Conservation (phyloP, 1,140 invertebrate genomes). For the Drosophila pachea region DNA sequence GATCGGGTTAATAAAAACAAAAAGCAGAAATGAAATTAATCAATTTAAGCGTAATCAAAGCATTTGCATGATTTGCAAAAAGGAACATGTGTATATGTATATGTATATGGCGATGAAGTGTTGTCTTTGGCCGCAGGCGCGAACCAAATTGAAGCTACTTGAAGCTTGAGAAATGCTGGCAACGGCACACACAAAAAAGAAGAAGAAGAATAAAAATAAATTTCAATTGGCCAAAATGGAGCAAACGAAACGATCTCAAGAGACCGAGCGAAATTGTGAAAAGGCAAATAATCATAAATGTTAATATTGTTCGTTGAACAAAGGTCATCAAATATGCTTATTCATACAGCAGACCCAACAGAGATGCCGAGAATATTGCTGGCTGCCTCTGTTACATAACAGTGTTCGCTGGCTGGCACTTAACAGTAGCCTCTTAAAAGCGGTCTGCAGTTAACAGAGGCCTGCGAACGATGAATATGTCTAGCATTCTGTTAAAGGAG, state of each 20-base stretch:
- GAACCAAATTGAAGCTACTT: conserved; percentile 49
- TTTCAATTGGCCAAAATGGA: conserved; percentile 16
- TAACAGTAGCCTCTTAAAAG: background rate
- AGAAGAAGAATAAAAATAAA: conserved; percentile 7
- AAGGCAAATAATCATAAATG: background rate
- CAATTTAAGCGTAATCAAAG: conserved; percentile 66
- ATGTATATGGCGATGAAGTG: conserved; percentile 41
- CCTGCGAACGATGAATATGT: too few relatives aligned
- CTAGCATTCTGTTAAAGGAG: too few relatives aligned
- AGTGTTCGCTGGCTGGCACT: background rate
- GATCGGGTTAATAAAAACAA: background rate
- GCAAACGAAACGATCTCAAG: conserved; percentile 6
- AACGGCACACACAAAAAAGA: conserved; percentile 18
- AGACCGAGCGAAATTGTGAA: conserved; percentile 2
- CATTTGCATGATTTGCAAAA: conserved; percentile 66
- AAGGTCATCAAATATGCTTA: background rate
- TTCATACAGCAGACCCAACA: too few relatives aligned
- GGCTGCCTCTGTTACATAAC: too few relatives aligned
- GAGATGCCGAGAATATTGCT: too few relatives aligned
- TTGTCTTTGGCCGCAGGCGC: conserved; percentile 43
- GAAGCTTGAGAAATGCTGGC: conserved; percentile 37
- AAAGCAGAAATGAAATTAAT: conserved; percentile 34
- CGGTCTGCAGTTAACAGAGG: too few relatives aligned
- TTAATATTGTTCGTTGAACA: background rate
- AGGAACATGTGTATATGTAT: conserved; percentile 26